Percentiles rank a stretch among this genome's conserved stretches.
Conservation (phyloP, 37 sponge, comb jelly and placozoan genomes). For the Oscarella lobularis region DNA sequence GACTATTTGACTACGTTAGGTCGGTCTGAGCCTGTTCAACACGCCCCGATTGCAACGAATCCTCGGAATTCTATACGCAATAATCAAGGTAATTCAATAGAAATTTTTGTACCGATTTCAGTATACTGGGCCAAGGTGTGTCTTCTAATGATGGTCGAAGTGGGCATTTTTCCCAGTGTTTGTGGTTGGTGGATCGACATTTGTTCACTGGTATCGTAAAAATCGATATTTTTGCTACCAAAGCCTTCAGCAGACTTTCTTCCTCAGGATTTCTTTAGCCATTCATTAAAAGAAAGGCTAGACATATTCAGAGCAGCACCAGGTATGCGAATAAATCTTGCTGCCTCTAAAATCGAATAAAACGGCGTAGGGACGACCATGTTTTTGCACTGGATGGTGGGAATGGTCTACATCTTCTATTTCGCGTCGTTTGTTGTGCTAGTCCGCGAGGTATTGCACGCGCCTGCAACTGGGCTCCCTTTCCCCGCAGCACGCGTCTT, state of each 20-base stretch:
- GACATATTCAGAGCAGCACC: slow-evolving; percentile 36
- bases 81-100: too few relatives aligned
- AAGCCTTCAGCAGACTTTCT: too few relatives aligned
- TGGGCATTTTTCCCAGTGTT: slow-evolving; percentile 79
- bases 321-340: slow-evolving; percentile 39
- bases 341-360: background rate
- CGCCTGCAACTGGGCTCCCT: background rate
- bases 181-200: slow-evolving; percentile 99
- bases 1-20: too few relatives aligned
- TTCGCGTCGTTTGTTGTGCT: slow-evolving; percentile 90
- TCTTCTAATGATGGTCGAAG: slow-evolving; percentile 69
- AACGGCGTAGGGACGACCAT: background rate
- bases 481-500: background rate
- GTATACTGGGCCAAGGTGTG: slow-evolving; percentile 34
- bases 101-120: background rate
- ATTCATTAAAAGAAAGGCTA: slow-evolving; percentile 42
- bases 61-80: background rate
- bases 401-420: slow-evolving; percentile 92
- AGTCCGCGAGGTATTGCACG: slow-evolving; percentile 39
- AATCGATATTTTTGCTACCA: background rate
- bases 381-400: slow-evolving; percentile 93
- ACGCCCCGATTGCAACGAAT: background rate
- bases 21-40: too few relatives aligned
- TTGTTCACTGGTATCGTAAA: slow-evolving; percentile 61
- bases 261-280: slow-evolving; percentile 52